These are phyloP conservation scores for Eueremaeus valkanovi DNA, from an alignment of 2,888 invertebrate genomes.

Conservation along the genomic window DNA sequence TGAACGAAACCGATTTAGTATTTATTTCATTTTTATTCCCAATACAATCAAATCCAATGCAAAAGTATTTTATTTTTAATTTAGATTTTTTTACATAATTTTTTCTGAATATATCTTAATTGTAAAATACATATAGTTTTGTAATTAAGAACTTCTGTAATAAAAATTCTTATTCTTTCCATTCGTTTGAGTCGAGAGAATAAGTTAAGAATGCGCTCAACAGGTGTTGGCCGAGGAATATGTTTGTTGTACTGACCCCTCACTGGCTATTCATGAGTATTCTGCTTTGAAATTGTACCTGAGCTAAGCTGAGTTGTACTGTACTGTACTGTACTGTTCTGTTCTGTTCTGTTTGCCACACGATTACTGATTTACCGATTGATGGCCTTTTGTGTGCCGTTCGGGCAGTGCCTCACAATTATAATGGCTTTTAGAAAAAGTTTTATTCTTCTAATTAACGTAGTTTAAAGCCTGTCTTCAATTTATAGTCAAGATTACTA, in stretches of 20 bases:
- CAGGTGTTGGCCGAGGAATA: slow-evolving; percentile 20
- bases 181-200: neutral
- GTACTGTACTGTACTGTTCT: neutral
- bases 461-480: neutral
- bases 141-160: neutral
- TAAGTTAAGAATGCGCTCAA: neutral
- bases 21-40: neutral
- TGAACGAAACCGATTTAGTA: slow-evolving; percentile 6
- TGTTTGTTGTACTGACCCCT: neutral
- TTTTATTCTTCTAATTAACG: slow-evolving; percentile 26
- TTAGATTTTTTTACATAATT: neutral
- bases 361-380: slow-evolving; percentile 25
- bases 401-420: neutral
- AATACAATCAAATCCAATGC: neutral
- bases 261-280: neutral
- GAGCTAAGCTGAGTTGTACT: neutral
- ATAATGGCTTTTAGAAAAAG: slow-evolving; percentile 4
- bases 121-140: neutral
- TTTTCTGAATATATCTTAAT: neutral
- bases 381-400: neutral
- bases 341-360: neutral
- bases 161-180: neutral
- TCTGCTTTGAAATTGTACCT: neutral
- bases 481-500: neutral
- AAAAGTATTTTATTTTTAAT: neutral